Percentiles rank a stretch among this genome's conserved stretches.
Conservation (phyloP, 2,888 invertebrate species). For the Eupithecia abbreviata region DNA sequence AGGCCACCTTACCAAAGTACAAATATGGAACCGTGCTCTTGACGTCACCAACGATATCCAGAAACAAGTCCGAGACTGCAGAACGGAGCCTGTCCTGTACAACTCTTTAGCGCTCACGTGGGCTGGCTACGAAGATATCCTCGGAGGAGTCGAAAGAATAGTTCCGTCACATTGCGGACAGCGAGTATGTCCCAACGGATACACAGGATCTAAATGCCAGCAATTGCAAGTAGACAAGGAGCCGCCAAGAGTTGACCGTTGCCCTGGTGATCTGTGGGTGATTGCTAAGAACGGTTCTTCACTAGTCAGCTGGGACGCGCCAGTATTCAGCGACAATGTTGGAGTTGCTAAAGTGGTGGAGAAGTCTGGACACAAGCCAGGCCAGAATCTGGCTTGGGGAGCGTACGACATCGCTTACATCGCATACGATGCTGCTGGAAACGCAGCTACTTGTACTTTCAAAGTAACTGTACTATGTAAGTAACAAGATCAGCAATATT, state of each 20-base stretch:
- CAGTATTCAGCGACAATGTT: slow-evolving; percentile 94
- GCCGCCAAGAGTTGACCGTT: slow-evolving; percentile 93
- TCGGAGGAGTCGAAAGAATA: slow-evolving; percentile 94
- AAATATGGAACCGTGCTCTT: slow-evolving; percentile 96
- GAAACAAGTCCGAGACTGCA: slow-evolving; percentile 95
- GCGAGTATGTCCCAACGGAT: slow-evolving; percentile 93
- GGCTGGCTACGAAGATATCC: slow-evolving; percentile 95
- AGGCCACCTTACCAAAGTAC: slow-evolving; percentile 96
- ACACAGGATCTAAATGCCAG: slow-evolving; percentile 92
- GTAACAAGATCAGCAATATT: slow-evolving; percentile 49
- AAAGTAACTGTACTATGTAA: slow-evolving; percentile 94
- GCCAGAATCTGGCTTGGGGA: slow-evolving; percentile 95
- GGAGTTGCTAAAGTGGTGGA: slow-evolving; percentile 91
- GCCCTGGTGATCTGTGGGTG: slow-evolving; percentile 97
- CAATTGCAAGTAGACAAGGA: slow-evolving; percentile 93
- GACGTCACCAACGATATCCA: slow-evolving; percentile 96
- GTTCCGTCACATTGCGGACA: slow-evolving; percentile 97
- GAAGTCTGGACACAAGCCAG: slow-evolving; percentile 93
- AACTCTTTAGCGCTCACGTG: slow-evolving; percentile 93
- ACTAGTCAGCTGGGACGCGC: slow-evolving; percentile 95
- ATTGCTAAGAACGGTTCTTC: slow-evolving; percentile 96
- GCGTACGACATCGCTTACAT: slow-evolving; percentile 96
- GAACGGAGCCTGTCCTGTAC: slow-evolving; percentile 95
- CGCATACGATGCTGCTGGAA: slow-evolving; percentile 96
- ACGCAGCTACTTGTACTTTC: slow-evolving; percentile 95